Percentiles rank a stretch among this genome's conserved stretches.
Conservation (phyloP, 2,113 vertebrate species). For the Cynoglossus semilaevis region DNA sequence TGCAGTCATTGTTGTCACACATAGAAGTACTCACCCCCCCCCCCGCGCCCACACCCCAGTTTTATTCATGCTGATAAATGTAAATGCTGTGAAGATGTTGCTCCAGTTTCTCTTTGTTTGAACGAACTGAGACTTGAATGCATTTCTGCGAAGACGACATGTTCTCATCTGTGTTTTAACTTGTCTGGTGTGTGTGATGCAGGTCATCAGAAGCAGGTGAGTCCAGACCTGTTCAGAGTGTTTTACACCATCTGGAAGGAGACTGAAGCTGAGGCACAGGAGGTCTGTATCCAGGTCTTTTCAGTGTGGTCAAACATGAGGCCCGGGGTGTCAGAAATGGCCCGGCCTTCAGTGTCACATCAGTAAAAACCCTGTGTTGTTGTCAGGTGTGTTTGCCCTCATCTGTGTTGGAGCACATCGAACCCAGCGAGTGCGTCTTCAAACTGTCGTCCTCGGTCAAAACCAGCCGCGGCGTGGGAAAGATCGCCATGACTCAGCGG, state of each 20-base stretch:
- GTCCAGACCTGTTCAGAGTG: constrained; percentile 88
- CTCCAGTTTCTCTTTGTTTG: too few species aligned
- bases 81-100: background rate
- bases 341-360: too few species aligned
- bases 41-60: constrained; percentile 14
- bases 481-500: constrained; percentile 95
- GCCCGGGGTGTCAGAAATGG: too few species aligned
- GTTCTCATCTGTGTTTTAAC: background rate
- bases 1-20: constrained; percentile 23
- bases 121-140: background rate
- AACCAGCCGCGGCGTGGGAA: constrained; percentile 89
- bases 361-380: background rate
- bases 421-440: constrained; percentile 88
- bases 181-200: constrained; percentile 12
- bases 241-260: constrained; percentile 99
- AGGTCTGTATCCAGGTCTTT: constrained; percentile 66
- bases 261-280: constrained; percentile 89
- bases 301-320: background rate
- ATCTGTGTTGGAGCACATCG: constrained; percentile 80
- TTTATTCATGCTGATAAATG: constrained; percentile 5
- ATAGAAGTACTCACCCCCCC: background rate
- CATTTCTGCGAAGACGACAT: background rate
- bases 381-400: constrained; percentile 80
- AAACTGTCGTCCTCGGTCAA: constrained; percentile 93
- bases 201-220: constrained; percentile 96